phyloP scores from a whole-genome alignment of 2,113 vertebrate species.

The Tursiops truncatus region DNA sequence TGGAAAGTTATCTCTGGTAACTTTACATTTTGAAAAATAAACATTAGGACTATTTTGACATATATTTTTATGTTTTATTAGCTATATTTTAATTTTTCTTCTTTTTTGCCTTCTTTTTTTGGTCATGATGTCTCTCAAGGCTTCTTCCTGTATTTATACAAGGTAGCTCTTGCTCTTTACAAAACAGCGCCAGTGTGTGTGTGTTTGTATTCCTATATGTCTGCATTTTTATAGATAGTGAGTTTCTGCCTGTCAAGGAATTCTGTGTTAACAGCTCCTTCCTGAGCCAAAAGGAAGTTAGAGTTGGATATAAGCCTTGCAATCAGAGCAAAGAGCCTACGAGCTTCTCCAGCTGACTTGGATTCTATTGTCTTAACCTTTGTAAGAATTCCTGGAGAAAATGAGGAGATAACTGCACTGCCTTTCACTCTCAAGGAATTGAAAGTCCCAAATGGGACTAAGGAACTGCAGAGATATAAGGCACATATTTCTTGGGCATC shows the following conservation, averaged over 20 bases:
- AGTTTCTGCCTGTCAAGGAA: neutral
- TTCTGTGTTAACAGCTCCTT: neutral
- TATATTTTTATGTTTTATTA: neutral
- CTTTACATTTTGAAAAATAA: neutral
- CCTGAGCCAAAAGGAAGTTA: neutral
- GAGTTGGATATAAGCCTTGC: neutral
- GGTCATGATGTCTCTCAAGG: neutral
- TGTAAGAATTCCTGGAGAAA: conserved; percentile 10
- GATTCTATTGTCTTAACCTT: neutral
- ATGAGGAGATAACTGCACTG: neutral
- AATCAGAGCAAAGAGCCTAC: neutral
- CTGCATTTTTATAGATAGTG: neutral
- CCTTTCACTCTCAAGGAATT: neutral
- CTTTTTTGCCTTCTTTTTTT: neutral
- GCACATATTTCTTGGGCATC: neutral
- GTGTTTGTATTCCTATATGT: neutral
- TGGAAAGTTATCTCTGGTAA: neutral
- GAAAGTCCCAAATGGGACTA: neutral
- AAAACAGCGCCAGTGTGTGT: neutral
- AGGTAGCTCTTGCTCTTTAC: neutral
- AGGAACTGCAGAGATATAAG: neutral
- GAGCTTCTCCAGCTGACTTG: neutral
- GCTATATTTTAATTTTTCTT: neutral
- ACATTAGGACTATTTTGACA: neutral
- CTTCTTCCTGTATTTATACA: neutral